Evolutionary conservation across 1,140 invertebrate genomes (phyloP).

Genomic region (Drosophila teissieri): DNA sequence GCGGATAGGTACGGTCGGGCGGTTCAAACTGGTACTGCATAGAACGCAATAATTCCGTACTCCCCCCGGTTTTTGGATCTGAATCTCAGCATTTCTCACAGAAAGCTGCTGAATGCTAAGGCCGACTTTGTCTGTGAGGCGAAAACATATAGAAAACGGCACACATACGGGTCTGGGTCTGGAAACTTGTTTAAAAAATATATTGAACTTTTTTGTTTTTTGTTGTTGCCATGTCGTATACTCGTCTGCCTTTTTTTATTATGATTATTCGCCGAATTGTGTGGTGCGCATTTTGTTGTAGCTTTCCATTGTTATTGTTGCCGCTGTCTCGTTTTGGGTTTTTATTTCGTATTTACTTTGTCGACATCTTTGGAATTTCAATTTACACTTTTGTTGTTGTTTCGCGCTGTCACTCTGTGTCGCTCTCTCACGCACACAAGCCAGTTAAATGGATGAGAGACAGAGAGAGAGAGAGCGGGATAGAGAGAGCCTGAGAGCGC

Average conservation of each 20-base stretch:
- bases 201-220: constrained; percentile 31
- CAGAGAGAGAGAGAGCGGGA: neutral
- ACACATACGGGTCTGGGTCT: constrained; percentile 30
- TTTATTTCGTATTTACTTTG: constrained; percentile 74
- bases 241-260: constrained; percentile 36
- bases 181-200: constrained; percentile 79
- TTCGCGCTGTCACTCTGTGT: constrained; percentile 42
- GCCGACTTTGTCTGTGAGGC: constrained; percentile 22
- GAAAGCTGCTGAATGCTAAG: constrained; percentile 20
- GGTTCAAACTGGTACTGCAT: constrained; percentile 56
- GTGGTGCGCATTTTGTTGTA: constrained; percentile 80
- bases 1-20: constrained; percentile 10
- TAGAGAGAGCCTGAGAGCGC: neutral
- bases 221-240: constrained; percentile 35
- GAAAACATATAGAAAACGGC: constrained; percentile 29
- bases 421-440: constrained; percentile 15
- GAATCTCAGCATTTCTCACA: constrained; percentile 22
- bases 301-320: constrained; percentile 65
- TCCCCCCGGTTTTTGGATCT: constrained; percentile 18
- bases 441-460: neutral
- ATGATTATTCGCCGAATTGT: constrained; percentile 70
- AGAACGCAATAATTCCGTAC: constrained; percentile 50
- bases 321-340: constrained; percentile 53
- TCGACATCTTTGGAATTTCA: constrained; percentile 83
- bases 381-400: constrained; percentile 83